A percentile compares a stretch with the other conserved stretches of the same genome.
phyloP scores from a whole-genome alignment of 2,113 vertebrate species.

The Isurus oxyrinchus region DNA sequence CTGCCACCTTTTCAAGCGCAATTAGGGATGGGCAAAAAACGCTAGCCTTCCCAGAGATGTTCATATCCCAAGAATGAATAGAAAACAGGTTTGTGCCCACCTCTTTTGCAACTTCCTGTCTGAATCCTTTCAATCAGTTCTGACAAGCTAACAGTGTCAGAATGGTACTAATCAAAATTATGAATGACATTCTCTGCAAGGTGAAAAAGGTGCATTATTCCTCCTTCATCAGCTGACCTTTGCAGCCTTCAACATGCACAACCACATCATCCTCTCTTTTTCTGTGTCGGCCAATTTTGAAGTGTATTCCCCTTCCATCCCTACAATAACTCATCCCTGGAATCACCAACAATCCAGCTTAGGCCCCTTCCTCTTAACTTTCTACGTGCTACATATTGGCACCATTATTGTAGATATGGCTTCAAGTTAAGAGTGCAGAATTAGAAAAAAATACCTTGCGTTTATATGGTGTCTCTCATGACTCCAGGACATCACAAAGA shows the following conservation, averaged over 20 bases:
- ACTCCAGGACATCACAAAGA: not conserved
- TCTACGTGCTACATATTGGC: not conserved
- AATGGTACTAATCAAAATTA: not conserved
- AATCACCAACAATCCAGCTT: not conserved
- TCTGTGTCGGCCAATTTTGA: not conserved
- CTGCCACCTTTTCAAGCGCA: too few species aligned
- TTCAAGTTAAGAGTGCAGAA: too few species aligned
- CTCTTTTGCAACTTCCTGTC: too few species aligned
- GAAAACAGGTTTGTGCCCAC: too few species aligned
- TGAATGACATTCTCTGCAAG: not conserved
- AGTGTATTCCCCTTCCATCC: not conserved
- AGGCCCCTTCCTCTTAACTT: not conserved
- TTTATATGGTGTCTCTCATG: not conserved
- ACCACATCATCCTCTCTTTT: not conserved
- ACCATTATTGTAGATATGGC: not conserved
- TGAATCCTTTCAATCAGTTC: too few species aligned
- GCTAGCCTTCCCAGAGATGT: too few species aligned
- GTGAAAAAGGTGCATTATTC: not conserved
- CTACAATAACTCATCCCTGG: not conserved
- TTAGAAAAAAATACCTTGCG: too few species aligned
- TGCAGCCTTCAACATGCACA: not conserved
- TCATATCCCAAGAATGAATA: too few species aligned
- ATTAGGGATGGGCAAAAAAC: too few species aligned
- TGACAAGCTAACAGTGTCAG: too few species aligned
- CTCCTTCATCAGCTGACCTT: too few species aligned